Base-by-base conservation (phyloP, 1,140 invertebrate species). In the Aradophagus sp. region DNA sequence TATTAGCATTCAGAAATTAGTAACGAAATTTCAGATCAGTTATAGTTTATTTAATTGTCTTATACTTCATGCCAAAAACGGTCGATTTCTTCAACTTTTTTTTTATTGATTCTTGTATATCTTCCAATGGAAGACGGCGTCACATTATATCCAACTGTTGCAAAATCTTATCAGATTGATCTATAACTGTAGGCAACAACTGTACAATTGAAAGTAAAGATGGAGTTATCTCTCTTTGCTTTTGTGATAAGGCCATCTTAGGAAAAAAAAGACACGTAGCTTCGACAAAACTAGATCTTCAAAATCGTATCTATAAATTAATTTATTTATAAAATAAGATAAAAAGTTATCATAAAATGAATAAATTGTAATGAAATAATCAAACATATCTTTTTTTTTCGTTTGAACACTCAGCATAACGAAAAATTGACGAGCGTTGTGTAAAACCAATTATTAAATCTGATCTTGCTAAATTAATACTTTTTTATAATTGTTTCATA, bases 261-360 rank as follows among this genome's bases (percentile, higher is more conserved):
- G 15, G 35, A 6, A n/a, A 11, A 10, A 53, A 41, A 12, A 39
- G 0, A 23, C 8, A 23, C 8, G 14, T 1, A 53, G 14, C 7
- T 65, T 2, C 20, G 31, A 48, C 29, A 58, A 11, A 6, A 58
- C 20, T 12, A 29, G 58, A 20, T 39, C 63, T 5, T 0, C 41
- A 23, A 58, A 45, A 32, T 56, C 27, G 23, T 23, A 34, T 31
- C 8, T 5, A 38, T 1, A 42, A 36, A 20, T 42, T 38, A 41
- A n/a, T 36, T 36, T 36, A n/a, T 14, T 17, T 36, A 36, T 36
- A 17, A 16, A 36, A 31, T 31, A 11, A 5, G 5, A 31, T 31
- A n/a, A 31, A 1, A 31, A 11, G 16, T 44, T n/a, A n/a, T n/a
- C n/a, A n/a, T n/a, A n/a, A n/a, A n/a, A n/a, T n/a, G n/a, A n/a